These are phyloP conservation scores for Loris lydekkerianus DNA, from an alignment of 2,797 vertebrate species.

Conservation along the genomic window DNA sequence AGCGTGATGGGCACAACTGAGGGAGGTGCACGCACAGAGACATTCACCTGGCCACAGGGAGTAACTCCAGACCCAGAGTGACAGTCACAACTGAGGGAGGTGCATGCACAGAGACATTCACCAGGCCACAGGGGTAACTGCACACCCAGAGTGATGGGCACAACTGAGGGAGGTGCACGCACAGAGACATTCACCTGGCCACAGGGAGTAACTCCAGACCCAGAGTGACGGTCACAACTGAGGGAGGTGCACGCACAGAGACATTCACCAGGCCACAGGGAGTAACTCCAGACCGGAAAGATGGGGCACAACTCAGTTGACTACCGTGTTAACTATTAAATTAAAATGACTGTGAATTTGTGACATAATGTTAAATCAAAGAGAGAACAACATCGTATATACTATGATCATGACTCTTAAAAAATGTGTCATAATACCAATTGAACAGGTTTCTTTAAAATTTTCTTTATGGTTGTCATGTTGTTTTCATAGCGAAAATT, in stretches of 20 bases:
- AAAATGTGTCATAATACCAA: background rate
- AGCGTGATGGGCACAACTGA: no score
- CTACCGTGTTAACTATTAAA: background rate
- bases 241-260: background rate
- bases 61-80: no score
- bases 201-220: fast-evolving
- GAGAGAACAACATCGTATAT: background rate
- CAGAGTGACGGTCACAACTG: fast-evolving
- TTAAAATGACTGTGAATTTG: background rate
- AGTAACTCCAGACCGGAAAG: background rate
- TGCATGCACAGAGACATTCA: no score
- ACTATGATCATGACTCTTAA: background rate
- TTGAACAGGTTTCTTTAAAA: background rate
- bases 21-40: no score
- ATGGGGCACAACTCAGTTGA: fast-evolving
- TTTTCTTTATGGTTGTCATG: background rate
- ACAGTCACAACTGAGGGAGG: no score
- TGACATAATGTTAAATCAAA: background rate
- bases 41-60: no score
- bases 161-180: background rate
- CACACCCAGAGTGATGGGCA: no score
- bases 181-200: fast-evolving
- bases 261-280: fast-evolving
- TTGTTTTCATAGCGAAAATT: background rate
- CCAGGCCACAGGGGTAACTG: no score